Conservation (phyloP, 2,113 vertebrate genomes). For the Scophthalmus maximus region DNA sequence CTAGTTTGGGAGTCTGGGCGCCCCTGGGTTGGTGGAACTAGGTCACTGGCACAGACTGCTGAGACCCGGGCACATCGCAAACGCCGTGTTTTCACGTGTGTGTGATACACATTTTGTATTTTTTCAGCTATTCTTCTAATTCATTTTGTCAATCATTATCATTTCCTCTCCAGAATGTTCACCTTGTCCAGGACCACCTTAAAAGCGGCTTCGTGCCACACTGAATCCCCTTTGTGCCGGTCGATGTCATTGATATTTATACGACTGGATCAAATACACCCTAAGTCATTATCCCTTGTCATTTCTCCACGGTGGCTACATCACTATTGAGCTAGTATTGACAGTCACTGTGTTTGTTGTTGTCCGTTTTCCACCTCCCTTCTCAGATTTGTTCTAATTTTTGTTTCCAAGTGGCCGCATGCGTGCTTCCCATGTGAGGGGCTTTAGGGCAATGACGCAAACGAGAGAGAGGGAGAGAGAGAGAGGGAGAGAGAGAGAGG, state of each 20-base stretch:
- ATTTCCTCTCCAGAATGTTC: not conserved
- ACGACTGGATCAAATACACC: slow-evolving; percentile 36
- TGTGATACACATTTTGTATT: slow-evolving; percentile 31
- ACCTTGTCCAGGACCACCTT: not conserved
- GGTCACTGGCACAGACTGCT: slow-evolving; percentile 79
- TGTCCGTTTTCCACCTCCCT: slow-evolving; percentile 49
- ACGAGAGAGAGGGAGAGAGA: slow-evolving; percentile 21
- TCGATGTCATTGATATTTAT: slow-evolving; percentile 54
- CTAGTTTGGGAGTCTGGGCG: slow-evolving; percentile 73
- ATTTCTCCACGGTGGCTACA: slow-evolving; percentile 37
- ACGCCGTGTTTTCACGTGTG: slow-evolving; percentile 41
- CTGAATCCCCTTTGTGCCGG: slow-evolving; percentile 1
- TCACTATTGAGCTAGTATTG: slow-evolving; percentile 56
- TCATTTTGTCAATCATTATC: slow-evolving; percentile 1
- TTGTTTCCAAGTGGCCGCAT: slow-evolving; percentile 71
- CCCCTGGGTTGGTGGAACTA: slow-evolving; percentile 77
- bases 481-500: not conserved
- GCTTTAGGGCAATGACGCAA: slow-evolving; percentile 73
- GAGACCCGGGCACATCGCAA: slow-evolving; percentile 48
- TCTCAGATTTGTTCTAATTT: slow-evolving; percentile 73
- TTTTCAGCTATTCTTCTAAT: slow-evolving; percentile 17
- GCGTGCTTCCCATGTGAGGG: slow-evolving; percentile 74
- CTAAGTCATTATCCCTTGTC: slow-evolving; percentile 52
- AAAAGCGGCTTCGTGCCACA: not conserved
- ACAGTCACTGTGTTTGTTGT: slow-evolving; percentile 51